Conservation (phyloP, 2,797 vertebrate genomes). For the Eulemur mongoz region DNA sequence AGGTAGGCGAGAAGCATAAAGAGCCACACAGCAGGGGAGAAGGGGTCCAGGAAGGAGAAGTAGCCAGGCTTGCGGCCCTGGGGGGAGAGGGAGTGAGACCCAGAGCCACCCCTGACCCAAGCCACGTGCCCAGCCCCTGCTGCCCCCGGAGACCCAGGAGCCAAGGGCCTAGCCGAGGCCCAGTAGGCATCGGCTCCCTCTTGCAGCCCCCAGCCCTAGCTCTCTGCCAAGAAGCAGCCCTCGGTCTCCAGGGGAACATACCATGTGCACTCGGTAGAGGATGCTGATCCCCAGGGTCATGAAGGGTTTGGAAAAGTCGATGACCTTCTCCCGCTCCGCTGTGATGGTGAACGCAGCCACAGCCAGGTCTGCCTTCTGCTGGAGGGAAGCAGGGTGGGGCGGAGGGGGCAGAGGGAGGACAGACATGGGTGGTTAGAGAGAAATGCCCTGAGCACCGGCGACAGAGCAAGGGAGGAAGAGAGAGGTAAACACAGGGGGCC, state of each 20-base stretch:
- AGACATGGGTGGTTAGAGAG: slow-evolving; percentile 26
- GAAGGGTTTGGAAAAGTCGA: slow-evolving; percentile 94
- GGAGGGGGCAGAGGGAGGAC: not conserved
- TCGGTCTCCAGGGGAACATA: slow-evolving; percentile 74
- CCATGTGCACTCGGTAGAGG: slow-evolving; percentile 95
- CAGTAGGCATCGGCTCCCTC: slow-evolving; percentile 36
- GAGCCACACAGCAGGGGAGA: slow-evolving; percentile 96
- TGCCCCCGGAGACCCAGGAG: not conserved
- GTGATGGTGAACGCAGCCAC: slow-evolving; percentile 97
- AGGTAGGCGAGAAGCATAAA: slow-evolving; percentile 98
- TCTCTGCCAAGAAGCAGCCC: slow-evolving; percentile 15
- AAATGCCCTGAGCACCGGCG: fast-evolving
- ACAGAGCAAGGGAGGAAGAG: not conserved
- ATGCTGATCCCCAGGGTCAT: slow-evolving; percentile 98
- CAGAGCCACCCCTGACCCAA: no score
- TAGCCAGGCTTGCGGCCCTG: slow-evolving; percentile 96
- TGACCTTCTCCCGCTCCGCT: slow-evolving; percentile 95
- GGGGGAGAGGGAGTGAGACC: not conserved
- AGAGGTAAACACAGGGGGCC: not conserved
- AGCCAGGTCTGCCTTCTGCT: slow-evolving; percentile 95
- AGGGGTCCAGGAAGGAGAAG: slow-evolving; percentile 97
- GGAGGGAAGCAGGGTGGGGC: not conserved
- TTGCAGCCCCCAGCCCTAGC: slow-evolving; percentile 57
- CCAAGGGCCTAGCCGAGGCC: not conserved
- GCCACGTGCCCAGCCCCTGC: no score